A percentile compares a stretch with the other conserved stretches of the same genome.
Evolutionary conservation across 2,888 invertebrate genomes (phyloP).

Genomic region (Helobdella robusta): DNA sequence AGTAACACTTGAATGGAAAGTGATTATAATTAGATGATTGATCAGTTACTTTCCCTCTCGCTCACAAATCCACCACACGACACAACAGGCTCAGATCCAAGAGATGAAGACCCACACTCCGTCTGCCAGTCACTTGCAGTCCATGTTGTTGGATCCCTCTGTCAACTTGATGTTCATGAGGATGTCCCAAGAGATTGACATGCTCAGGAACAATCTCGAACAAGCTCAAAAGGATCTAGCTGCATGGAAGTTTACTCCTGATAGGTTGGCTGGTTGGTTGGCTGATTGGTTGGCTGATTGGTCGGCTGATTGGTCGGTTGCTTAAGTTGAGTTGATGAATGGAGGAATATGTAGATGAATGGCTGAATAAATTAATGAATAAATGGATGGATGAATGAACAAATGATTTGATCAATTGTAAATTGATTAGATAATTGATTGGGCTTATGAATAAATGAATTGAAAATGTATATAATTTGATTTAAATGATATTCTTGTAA

Average conservation of each 20-base stretch:
- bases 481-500: neutral
- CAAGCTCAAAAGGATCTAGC: constrained; percentile 94
- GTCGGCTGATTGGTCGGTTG: no score
- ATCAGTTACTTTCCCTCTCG: neutral
- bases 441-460: neutral
- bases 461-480: neutral
- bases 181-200: constrained; percentile 77
- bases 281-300: no score
- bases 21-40: neutral
- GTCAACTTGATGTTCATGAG: constrained; percentile 85
- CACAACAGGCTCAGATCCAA: constrained; percentile 84
- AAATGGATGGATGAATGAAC: no score
- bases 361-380: no score
- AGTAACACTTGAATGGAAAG: neutral
- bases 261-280: no score
- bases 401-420: no score
- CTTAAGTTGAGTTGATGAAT: no score
- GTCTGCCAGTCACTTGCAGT: constrained; percentile 63
- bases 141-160: constrained; percentile 82
- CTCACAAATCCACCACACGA: constrained; percentile 27
- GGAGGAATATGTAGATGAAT: no score
- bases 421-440: neutral
- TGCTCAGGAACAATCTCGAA: constrained; percentile 79
- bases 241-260: constrained; percentile 99
- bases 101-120: constrained; percentile 84